A percentile compares a stretch with the other conserved stretches of the same genome.
Evolutionary conservation across 2,113 vertebrate species (phyloP).

Genomic region (Equus przewalskii): DNA sequence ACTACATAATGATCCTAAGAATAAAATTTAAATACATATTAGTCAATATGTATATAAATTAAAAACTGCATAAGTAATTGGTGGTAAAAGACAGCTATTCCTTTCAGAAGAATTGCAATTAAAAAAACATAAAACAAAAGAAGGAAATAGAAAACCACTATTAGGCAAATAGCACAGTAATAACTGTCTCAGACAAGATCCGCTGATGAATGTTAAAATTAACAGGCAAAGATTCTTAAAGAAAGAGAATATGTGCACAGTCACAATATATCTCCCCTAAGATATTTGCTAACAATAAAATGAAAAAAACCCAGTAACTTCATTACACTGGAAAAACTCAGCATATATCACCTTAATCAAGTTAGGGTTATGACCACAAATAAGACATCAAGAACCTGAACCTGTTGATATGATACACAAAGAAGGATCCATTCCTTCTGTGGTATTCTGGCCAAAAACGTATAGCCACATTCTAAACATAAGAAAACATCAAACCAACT

Average conservation of each 20-base stretch:
- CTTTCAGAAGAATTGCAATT: neutral
- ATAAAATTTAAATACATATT: conserved; percentile 21
- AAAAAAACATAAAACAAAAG: conserved; percentile 34
- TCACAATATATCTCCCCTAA: neutral
- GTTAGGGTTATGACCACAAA: neutral
- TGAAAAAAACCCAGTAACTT: neutral
- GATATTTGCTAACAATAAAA: neutral
- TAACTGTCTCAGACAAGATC: neutral
- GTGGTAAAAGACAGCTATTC: neutral
- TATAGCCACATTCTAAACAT: neutral
- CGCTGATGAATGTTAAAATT: neutral
- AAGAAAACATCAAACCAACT: neutral
- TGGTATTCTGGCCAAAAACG: neutral
- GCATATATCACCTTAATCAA: neutral
- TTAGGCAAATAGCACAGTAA: neutral
- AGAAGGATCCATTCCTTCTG: neutral
- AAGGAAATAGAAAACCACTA: neutral
- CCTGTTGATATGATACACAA: too few species aligned
- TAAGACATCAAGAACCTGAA: neutral
- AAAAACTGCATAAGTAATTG: neutral
- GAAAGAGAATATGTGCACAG: neutral
- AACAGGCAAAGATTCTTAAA: neutral
- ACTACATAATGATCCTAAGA: neutral
- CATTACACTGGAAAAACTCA: neutral
- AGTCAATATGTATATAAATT: neutral